Base-by-base conservation (phyloP, 2,113 vertebrate genomes). In the Laticauda colubrina region DNA sequence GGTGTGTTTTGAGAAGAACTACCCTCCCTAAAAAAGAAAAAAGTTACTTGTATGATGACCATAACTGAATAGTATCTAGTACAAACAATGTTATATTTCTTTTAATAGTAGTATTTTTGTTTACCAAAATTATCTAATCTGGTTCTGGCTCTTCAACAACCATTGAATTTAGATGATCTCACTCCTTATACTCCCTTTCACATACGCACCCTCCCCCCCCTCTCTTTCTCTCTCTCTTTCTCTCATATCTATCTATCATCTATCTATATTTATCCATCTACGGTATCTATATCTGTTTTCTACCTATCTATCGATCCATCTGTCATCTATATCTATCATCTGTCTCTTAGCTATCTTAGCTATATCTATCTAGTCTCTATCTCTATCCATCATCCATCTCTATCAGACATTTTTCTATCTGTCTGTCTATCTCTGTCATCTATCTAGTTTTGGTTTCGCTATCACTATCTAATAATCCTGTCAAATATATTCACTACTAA, bases 11-110 rank as follows among this genome's bases (percentile, higher is more conserved):
- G 88, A 54, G 55, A 23, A 90, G 87, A 54, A 57, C 21, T 59
- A 57, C 9, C 81, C 23, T 64, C 61, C 89, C 55, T 64, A 93
- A 95, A 95, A 89, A 1, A 26, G 45, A 0, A 0, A 75, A 91
- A 85, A 92, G 86, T 96, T 93, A 93, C 95, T 97, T 95, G 95
- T 89, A 93, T 95, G 89, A 94, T 96, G 64, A 34, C 29, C n/a
- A 11, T 93, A 96, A 93, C 96, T 95, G 56, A 94, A 96, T 96
- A 96, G 92, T 95, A 97, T 94, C 90, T 97, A 97, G 97, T 96
- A 90, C 93, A 95, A 97, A 93, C 88, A 93, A 94, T 96, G 92
- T 96, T 81, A 94, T 92, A 89, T 87, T 93, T 8, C 93, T 85
- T n/a, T 59, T 81, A 93, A 94, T 93, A 93, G 93, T 96, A 95